Evolutionary conservation across 2,113 vertebrate species (phyloP).

Genomic region (Clinocottus analis): DNA sequence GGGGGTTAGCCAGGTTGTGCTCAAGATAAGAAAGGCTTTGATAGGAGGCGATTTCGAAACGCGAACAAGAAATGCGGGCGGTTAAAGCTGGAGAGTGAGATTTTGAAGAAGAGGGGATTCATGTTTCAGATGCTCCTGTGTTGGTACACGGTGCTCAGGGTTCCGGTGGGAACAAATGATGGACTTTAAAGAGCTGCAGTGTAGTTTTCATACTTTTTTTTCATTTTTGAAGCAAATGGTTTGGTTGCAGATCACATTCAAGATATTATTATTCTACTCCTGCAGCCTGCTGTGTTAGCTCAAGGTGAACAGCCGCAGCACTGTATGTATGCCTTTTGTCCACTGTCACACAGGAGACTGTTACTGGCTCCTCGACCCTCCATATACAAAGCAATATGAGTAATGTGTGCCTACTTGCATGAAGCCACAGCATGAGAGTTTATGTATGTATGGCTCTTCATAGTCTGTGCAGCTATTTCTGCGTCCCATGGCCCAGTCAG

Average conservation of each 20-base stretch:
- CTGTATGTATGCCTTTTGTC: slow-evolving; percentile 39
- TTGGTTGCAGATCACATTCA: slow-evolving; percentile 40
- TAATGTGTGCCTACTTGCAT: slow-evolving; percentile 15
- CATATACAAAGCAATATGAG: slow-evolving; percentile 22
- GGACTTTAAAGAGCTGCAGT: slow-evolving; percentile 27
- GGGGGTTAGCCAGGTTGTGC: slow-evolving; percentile 15
- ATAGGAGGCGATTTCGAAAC: slow-evolving; percentile 38
- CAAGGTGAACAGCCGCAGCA: slow-evolving; percentile 48
- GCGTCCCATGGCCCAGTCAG: slow-evolving; percentile 32
- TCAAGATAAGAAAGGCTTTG: slow-evolving; percentile 45
- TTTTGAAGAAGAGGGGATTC: slow-evolving; percentile 32
- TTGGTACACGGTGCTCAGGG: neutral
- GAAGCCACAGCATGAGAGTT: slow-evolving; percentile 14
- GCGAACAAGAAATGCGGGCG: slow-evolving; percentile 6
- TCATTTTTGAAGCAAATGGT: slow-evolving; percentile 19
- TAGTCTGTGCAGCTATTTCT: slow-evolving; percentile 24
- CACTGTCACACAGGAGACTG: neutral
- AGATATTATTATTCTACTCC: slow-evolving; percentile 50
- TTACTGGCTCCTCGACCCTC: neutral
- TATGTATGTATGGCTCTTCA: slow-evolving; percentile 12
- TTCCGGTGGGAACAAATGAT: slow-evolving; percentile 29
- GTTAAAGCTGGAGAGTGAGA: slow-evolving; percentile 14
- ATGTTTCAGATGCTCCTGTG: neutral
- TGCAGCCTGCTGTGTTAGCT: slow-evolving; percentile 31
- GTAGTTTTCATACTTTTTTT: neutral